Evolutionary conservation across 2,797 vertebrate genomes (phyloP).

Genomic region (Syngnathus rostellatus): DNA sequence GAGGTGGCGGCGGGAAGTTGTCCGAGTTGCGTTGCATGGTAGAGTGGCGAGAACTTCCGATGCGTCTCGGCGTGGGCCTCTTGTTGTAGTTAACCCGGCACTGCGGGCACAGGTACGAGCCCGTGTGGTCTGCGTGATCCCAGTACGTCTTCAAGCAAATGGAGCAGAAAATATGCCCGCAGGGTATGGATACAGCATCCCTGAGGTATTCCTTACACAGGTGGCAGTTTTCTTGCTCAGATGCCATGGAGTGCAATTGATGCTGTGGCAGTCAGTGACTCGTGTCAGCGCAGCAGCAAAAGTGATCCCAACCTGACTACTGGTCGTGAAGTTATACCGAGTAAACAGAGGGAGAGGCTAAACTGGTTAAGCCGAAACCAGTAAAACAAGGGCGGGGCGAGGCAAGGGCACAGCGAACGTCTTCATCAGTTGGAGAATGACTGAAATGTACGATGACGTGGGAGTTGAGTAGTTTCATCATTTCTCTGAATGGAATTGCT

Average conservation of each 20-base stretch:
- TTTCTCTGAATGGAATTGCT: background rate
- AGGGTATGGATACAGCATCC: slow-evolving; percentile 73
- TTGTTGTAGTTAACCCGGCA: slow-evolving; percentile 72
- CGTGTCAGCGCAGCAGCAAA: slow-evolving; percentile 51
- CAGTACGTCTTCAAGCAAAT: slow-evolving; percentile 76
- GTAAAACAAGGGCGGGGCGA: slow-evolving; percentile 66
- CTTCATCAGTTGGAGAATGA: slow-evolving; percentile 47
- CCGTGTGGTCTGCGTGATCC: slow-evolving; percentile 70
- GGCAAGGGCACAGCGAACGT: slow-evolving; percentile 43
- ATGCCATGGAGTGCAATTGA: slow-evolving; percentile 50
- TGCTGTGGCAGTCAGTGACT: slow-evolving; percentile 12
- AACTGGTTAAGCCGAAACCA: slow-evolving; percentile 81
- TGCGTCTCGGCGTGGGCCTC: slow-evolving; percentile 65
- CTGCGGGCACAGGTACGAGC: slow-evolving; percentile 67
- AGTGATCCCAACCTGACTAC: slow-evolving; percentile 48
- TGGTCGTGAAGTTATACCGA: slow-evolving; percentile 59
- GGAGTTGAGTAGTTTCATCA: background rate
- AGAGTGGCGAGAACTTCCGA: slow-evolving; percentile 48
- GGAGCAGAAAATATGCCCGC: slow-evolving; percentile 71
- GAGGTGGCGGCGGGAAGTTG: slow-evolving; percentile 63
- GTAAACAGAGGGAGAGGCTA: slow-evolving; percentile 69
- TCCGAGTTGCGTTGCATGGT: slow-evolving; percentile 47
- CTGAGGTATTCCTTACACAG: slow-evolving; percentile 74
- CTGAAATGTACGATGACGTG: slow-evolving; percentile 43
- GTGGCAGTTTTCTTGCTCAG: slow-evolving; percentile 64